Percentiles rank a stretch among this genome's conserved stretches.
Conservation (phyloP, 2,797 vertebrate species). For the Tapera naevia region DNA sequence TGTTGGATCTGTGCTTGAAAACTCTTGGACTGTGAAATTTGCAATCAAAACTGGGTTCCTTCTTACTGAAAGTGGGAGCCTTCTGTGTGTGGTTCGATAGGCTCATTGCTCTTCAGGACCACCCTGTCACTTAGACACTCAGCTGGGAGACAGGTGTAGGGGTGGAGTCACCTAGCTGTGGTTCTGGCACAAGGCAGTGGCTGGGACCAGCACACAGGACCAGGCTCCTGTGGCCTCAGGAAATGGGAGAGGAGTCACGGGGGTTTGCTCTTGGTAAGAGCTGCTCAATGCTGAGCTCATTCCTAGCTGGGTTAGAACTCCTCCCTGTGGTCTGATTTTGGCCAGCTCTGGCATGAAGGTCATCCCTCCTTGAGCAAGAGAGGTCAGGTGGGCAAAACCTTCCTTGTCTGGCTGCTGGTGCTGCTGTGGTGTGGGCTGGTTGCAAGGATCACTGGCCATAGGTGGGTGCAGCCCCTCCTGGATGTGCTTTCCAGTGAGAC, state of each 20-base stretch:
- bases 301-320: neutral
- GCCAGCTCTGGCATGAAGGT: neutral
- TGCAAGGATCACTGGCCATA: fast-evolving
- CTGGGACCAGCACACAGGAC: neutral
- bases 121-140: neutral
- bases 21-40: neutral
- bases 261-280: neutral
- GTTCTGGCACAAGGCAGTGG: neutral
- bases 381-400: neutral
- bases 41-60: neutral
- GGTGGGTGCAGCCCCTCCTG: neutral
- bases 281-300: neutral
- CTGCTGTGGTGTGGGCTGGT: neutral
- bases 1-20: neutral
- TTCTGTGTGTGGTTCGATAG: neutral
- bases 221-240: neutral
- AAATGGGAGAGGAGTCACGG: neutral
- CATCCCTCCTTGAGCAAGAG: neutral
- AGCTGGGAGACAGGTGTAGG: neutral
- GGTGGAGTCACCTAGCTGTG: neutral
- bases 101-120: neutral
- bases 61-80: neutral
- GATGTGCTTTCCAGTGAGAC: neutral
- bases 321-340: neutral
- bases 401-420: fast-evolving